Conservation (phyloP, 2,113 vertebrate genomes). For the Malaclemys terrapin region DNA sequence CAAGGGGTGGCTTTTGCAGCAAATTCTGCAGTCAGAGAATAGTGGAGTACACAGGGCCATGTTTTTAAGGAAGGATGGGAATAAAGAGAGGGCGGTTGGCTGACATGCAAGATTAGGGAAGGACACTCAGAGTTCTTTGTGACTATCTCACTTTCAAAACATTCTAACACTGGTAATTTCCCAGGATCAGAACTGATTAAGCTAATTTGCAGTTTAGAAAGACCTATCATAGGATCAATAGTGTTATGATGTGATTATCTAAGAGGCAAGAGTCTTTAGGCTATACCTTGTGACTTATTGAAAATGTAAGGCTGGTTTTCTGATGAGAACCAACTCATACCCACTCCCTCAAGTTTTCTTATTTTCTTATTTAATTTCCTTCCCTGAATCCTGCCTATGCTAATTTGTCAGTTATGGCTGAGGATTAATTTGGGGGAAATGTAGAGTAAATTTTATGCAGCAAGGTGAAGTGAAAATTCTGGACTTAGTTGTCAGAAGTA, state of each 20-base stretch:
- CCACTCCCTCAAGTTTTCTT: not conserved
- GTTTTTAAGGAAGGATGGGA: not conserved
- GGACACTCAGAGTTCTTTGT: not conserved
- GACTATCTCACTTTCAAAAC: slow-evolving; percentile 5
- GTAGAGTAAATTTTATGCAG: not conserved
- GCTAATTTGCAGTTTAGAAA: slow-evolving; percentile 32
- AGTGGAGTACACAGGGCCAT: fast-evolving
- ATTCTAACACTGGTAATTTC: not conserved
- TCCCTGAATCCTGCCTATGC: not conserved
- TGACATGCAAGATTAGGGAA: not conserved
- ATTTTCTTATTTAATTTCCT: not conserved
- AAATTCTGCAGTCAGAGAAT: not conserved
- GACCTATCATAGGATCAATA: not conserved
- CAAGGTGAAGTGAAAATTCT: not conserved
- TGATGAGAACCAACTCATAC: not conserved
- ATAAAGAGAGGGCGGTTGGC: not conserved
- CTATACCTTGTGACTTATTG: not conserved
- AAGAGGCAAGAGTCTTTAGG: not conserved
- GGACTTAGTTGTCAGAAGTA: not conserved
- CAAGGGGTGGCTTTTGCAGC: not conserved
- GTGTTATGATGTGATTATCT: not conserved
- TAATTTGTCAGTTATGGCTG: not conserved
- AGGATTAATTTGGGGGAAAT: not conserved
- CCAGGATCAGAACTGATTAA: not conserved
- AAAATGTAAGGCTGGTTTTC: not conserved